Conservation (phyloP, 2,113 vertebrate species). For the Eidolon helvum region DNA sequence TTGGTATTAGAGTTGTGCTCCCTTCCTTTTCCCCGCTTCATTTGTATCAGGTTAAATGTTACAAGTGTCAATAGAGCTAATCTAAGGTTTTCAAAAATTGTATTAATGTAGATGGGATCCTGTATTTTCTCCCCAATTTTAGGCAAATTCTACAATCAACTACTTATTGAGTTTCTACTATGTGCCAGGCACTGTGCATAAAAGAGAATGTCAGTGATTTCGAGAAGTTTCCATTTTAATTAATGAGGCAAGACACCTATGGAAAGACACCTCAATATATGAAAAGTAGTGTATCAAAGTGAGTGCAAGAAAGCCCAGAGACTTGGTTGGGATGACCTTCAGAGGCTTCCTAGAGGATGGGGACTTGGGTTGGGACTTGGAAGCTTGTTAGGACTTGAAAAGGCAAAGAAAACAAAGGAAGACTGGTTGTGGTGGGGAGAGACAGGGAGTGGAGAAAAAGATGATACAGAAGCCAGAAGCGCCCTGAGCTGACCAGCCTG, state of each 20-base stretch:
- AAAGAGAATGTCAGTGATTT: not conserved
- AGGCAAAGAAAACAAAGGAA: not conserved
- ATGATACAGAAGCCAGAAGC: not conserved
- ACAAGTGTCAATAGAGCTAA: not conserved
- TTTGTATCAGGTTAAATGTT: not conserved
- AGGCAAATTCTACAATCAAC: not conserved
- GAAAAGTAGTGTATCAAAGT: not conserved
- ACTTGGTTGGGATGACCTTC: not conserved
- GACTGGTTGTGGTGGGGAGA: not conserved
- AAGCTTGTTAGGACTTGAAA: not conserved
- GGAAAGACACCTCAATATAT: not conserved
- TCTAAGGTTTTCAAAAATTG: not conserved
- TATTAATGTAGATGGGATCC: not conserved
- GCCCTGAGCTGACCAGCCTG: not conserved
- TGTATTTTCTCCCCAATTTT: not conserved
- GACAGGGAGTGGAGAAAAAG: not conserved
- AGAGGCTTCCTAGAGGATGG: not conserved
- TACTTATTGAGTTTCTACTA: not conserved
- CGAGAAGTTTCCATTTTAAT: not conserved
- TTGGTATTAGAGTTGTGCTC: not conserved
- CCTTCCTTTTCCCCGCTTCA: not conserved
- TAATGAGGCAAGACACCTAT: not conserved
- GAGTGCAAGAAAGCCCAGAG: not conserved
- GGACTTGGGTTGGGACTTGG: not conserved
- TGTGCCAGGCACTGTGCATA: not conserved